Base-by-base conservation (phyloP, 2,113 vertebrate genomes). In the Myotis brandtii region DNA sequence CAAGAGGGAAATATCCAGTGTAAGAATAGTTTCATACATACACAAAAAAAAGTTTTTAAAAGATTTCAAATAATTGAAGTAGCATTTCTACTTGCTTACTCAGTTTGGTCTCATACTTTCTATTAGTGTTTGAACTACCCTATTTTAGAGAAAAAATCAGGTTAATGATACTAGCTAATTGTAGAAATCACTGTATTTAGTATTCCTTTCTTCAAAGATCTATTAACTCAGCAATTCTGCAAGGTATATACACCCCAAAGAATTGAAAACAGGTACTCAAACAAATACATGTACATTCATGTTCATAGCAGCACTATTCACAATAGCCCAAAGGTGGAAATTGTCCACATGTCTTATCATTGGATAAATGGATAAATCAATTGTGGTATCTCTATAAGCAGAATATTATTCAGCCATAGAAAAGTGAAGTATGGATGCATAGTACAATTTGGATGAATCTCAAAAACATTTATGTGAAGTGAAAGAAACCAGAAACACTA, bases 1-100 rank as follows among this genome's bases (percentile, higher is more conserved):
- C 79, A 96, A 94, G 69, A 94, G 40, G 10, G 77, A 94, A 95
- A 40, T 80, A 94, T 27, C 56, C 59, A 94, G 94, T 95, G 13
- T 76, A 94, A 94, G 75, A 80, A 27, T 20, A 95, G 48, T 94
- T 97, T 95, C 11, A 89, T 89, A 83, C 6, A 80, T 87, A 34
- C 20, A 76, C 1, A 69, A 25, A 25, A 37, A 89, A 83, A 75
- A 66, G 59, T 59, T 93, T 85, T 27, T 37, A 72, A 85, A 77
- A 91, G 3, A 79, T 95, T 93, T 90, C 21, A 91, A 50, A 30
- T 93, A 70, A 87, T 86, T 81, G 50, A 66, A 95, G 40, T 94
- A 62, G 5, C 87, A 56, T 69, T 92, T 90, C n/a, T 12, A 70
- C 11, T 69, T 84, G 1, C 11, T 82, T 76, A 34, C 12, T 70